Percentiles rank a stretch among this genome's conserved stretches.
Evolutionary conservation across 2,888 invertebrate genomes (phyloP).

Genomic region (Corbicula japonica): DNA sequence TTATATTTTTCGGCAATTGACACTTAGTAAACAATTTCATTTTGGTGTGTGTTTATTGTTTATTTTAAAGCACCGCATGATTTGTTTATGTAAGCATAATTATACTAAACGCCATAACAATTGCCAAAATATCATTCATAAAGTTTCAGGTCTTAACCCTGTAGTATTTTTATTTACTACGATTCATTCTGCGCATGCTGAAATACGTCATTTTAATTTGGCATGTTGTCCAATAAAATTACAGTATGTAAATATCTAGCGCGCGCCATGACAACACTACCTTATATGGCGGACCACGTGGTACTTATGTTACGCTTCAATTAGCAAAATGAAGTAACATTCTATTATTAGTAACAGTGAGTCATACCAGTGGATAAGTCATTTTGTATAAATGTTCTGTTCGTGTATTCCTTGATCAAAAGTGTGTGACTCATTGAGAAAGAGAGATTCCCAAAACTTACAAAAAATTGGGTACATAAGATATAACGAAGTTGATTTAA

Average conservation of each 20-base stretch:
- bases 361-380: slow-evolving; percentile 52
- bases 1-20: neutral
- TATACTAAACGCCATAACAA: neutral
- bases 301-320: slow-evolving; percentile 20
- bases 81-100: too few relatives aligned
- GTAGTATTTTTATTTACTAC: slow-evolving; percentile 68
- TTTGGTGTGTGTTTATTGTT: neutral
- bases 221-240: slow-evolving; percentile 48
- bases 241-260: slow-evolving; percentile 48
- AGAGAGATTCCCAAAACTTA: slow-evolving; percentile 42
- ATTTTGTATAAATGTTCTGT: slow-evolving; percentile 64
- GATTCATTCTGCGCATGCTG: slow-evolving; percentile 58
- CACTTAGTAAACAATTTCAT: neutral
- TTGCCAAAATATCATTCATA: slow-evolving; percentile 50
- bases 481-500: slow-evolving; percentile 3
- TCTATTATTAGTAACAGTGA: slow-evolving; percentile 62
- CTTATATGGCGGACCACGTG: slow-evolving; percentile 67
- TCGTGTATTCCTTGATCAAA: slow-evolving; percentile 64
- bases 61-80: neutral
- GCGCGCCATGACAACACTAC: slow-evolving; percentile 63
- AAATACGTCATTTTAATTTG: slow-evolving; percentile 41
- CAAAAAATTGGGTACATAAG: slow-evolving; percentile 33
- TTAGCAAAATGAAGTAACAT: slow-evolving; percentile 53
- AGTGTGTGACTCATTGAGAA: slow-evolving; percentile 59
- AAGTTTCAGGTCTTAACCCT: slow-evolving; percentile 23